Base-by-base conservation (phyloP, 1,140 invertebrate species). In the Mactra quadrangularis region DNA sequence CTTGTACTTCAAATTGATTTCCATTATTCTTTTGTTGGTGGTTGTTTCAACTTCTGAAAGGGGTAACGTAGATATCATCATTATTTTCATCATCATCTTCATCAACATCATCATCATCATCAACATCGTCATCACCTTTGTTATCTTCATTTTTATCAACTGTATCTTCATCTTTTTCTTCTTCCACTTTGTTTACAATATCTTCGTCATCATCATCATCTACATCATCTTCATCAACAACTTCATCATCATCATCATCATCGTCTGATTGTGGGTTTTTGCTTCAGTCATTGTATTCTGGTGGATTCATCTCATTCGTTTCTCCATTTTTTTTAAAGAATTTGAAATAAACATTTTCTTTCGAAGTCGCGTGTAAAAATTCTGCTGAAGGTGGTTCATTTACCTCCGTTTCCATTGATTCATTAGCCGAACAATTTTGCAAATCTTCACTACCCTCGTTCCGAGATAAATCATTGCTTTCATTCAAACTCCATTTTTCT, bases 221-320 rank as follows among this genome's bases (percentile, higher is more conserved):
- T 53, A 29, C 47, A 55, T 52, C 52, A 72, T 25, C 52, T 53
- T 25, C 52, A 72, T 27, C 70, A 72, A 25, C 70, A 72, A 29
- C 45, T 53, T 52, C 70, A 72, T 29, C 50, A 38, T 55, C n/a
- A 47, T 11, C 45, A 11, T 47, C 45, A 19, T 47, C 19, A 53
- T 38, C 70, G 29, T 31, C 50, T 38, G 9, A 41, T 29, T 22
- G 22, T 53, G 13, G n/a, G 27, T n/a, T 19, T 27, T 52, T 38
- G 22, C 22, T 57, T n/a, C 11, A 57, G 22, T 25, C 22, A 57
- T 57, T 25, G 22, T 57, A 57, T 15, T 57, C 22, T 57, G 11
- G 7, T 9, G 22, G 9, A 22, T 27, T 19, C 22, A 22, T 22
- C 25, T 57, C 9, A 9, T 11, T 57, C 19, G 7, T 22, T n/a